phyloP scores from a whole-genome alignment of 1,140 invertebrate species.

The Bombus difficillimus region DNA sequence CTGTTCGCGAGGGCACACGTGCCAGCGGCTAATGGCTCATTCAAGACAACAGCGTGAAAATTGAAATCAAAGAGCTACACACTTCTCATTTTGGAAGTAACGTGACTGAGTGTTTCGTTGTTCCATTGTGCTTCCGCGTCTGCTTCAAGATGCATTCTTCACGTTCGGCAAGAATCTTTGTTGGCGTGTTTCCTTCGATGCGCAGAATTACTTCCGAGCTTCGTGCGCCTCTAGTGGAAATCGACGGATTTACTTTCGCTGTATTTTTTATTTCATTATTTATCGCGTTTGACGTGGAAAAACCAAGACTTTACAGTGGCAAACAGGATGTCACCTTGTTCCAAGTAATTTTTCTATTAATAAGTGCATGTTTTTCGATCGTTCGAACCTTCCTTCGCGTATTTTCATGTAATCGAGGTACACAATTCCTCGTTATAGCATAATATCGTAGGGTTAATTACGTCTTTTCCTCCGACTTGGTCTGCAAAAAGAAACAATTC shows the following conservation, averaged over 20 bases:
- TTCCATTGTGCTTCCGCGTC: neutral
- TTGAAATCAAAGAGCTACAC: conserved; percentile 50
- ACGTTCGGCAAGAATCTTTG: neutral
- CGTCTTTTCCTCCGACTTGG: neutral
- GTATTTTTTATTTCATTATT: no score
- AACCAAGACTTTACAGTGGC: neutral
- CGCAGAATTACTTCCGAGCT: no score
- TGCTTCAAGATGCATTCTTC: neutral
- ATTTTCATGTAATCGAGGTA: neutral
- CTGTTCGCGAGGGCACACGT: conserved; percentile 48
- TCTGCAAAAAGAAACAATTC: neutral
- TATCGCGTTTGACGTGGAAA: neutral
- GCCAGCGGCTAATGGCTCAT: conserved; percentile 64
- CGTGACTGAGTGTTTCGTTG: no score
- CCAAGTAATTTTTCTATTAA: neutral
- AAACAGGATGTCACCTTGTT: neutral
- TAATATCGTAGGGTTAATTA: neutral
- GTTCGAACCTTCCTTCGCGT: neutral
- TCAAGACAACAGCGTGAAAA: conserved; percentile 46
- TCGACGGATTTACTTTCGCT: no score
- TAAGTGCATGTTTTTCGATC: neutral
- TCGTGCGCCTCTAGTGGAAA: no score
- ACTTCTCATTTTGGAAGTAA: neutral
- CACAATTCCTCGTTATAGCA: no score
- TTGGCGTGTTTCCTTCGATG: neutral